These are phyloP conservation scores for Xiphydria camelus DNA, from an alignment of 2,888 invertebrate genomes.

Conservation along the genomic window DNA sequence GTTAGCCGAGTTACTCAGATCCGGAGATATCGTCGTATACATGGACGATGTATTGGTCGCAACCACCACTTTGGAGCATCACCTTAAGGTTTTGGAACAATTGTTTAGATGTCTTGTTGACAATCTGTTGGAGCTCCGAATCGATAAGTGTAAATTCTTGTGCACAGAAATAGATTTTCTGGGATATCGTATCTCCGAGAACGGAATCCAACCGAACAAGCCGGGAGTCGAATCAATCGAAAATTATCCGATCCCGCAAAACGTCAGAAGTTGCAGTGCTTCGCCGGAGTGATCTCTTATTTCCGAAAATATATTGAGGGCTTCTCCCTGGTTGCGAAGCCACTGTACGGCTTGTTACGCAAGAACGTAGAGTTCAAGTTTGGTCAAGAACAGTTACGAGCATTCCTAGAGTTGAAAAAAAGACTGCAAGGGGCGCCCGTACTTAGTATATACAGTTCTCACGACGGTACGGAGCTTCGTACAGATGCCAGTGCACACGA, in stretches of 20 bases:
- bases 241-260: constrained; percentile 29
- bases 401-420: constrained; percentile 26
- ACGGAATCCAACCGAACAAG: constrained; percentile 21
- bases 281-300: constrained; percentile 31
- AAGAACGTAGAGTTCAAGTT: constrained; percentile 30
- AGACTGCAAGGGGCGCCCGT: constrained; percentile 30
- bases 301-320: constrained; percentile 20
- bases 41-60: constrained; percentile 16
- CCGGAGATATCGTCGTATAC: constrained; percentile 8
- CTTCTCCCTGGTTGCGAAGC: neutral
- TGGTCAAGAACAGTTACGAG: constrained; percentile 22
- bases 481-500: constrained; percentile 44
- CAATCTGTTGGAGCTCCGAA: constrained; percentile 15
- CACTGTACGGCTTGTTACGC: constrained; percentile 24
- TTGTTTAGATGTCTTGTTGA: neutral
- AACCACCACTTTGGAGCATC: constrained; percentile 9
- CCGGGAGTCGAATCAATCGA: constrained; percentile 20
- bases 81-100: constrained; percentile 12
- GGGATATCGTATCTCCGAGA: constrained; percentile 21
- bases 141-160: constrained; percentile 26
- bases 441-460: constrained; percentile 39
- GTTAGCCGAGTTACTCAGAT: constrained; percentile 8
- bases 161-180: constrained; percentile 21
- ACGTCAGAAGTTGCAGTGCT: constrained; percentile 26
- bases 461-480: constrained; percentile 43